phyloP scores from a whole-genome alignment of 2,888 invertebrate genomes.

The Meliscaeva auricollis region DNA sequence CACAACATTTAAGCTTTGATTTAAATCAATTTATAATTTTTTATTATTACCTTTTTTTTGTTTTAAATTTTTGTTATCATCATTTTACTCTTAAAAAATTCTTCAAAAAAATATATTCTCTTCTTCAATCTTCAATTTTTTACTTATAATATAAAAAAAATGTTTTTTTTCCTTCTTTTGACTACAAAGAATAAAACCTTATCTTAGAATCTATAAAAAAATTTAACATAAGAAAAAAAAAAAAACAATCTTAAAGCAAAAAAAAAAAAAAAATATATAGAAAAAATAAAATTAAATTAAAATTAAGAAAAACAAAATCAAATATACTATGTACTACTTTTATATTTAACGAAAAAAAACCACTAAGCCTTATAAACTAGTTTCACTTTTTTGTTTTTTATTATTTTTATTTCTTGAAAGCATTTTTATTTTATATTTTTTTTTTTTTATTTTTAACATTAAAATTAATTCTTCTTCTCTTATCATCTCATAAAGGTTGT shows the following conservation, averaged over 20 bases:
- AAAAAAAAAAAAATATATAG: conserved; percentile 35
- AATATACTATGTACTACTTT: conserved; percentile 30
- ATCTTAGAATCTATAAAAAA: conserved; percentile 63
- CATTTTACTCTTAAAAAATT: conserved; percentile 74
- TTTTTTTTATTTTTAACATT: conserved; percentile 54
- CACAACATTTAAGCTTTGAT: conserved; percentile 76
- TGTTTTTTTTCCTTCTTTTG: conserved; percentile 67
- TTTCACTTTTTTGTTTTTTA: conserved; percentile 55
- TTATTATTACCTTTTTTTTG: conserved; percentile 45
- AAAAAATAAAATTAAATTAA: conserved; percentile 36
- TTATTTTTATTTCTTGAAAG: conserved; percentile 61
- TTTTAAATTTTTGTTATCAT: conserved; percentile 55
- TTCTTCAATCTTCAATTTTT: conserved; percentile 65
- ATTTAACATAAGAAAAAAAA: conserved; percentile 23
- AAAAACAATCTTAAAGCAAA: conserved; percentile 31
- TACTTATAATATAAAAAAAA: conserved; percentile 66
- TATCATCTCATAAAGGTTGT: conserved; percentile 44
- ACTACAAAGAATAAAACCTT: conserved; percentile 75
- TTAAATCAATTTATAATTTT: conserved; percentile 73
- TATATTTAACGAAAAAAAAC: conserved; percentile 53
- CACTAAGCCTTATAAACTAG: conserved; percentile 71
- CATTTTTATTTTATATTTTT: conserved; percentile 54
- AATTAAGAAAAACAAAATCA: conserved; percentile 45
- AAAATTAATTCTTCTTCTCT: conserved; percentile 58
- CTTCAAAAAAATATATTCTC: conserved; percentile 77